Evolutionary conservation across 1,140 invertebrate genomes (phyloP), one percentile per base, ranked within the genome.

Genomic region (Solenopsis fugax): DNA sequence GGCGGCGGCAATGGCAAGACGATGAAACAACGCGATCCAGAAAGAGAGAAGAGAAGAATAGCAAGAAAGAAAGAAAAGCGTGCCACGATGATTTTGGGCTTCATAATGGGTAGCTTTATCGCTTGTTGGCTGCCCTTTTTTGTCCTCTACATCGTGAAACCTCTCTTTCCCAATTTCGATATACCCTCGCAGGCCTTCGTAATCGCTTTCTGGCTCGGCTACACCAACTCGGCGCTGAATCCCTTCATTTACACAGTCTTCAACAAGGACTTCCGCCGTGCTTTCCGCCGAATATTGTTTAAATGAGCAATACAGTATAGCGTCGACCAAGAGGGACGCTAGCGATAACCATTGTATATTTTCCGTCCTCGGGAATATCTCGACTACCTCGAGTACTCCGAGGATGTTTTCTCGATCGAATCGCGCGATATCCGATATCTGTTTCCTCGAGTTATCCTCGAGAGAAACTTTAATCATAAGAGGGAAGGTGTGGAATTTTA

Each of bases 91-190:
- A 99, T 99, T 86, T 95, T 99, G 67, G 99, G 99, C 52, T 96
- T 99, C 67, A 99, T 99, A 88, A 99, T 99, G 98, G 99, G 98
- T 77, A 99, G 98, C 85, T 99, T 99, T 95, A 99, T 99, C 92
- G 97, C 99, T 54, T 99, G 99, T 93, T 99, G 99, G 99, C 96
- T 99, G 91, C 99, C 99, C 0, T 99, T 99, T 95, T 99, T 99
- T 96, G 97, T 99, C 93, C 96, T 99, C 62, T 99, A 99, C 94
- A 98, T 99, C 90, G 94, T 98, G 52, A 97, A 97, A 91, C 98
- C 98, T 0, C 95, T 98, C 24, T 98, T 98, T 92, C 96, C 96
- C n/a, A 93, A 93, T 54, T 97, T 98, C 94, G 95, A 97, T 18
- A 98, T 99, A 92, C 97, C 98, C 0, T 96, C 96, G 0, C 97